phyloP scores from a whole-genome alignment of 2,113 vertebrate genomes.

The Barbus barbus region DNA sequence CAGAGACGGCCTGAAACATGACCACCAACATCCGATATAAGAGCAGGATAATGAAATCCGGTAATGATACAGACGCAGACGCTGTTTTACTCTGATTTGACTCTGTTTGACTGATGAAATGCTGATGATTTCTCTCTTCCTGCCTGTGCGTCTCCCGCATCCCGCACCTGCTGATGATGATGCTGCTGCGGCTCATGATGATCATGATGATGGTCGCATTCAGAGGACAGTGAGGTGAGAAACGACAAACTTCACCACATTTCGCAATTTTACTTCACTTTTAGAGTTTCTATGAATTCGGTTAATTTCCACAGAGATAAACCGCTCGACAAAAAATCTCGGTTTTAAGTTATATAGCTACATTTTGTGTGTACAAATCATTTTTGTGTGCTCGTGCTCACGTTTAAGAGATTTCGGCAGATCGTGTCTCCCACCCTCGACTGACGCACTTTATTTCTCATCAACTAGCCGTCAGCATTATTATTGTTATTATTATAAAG shows the following conservation, averaged over 20 bases:
- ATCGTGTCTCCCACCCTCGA: neutral
- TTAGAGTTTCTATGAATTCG: neutral
- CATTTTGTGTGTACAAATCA: too few species aligned
- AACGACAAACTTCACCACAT: neutral
- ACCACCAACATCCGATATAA: constrained; percentile 89
- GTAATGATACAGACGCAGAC: constrained; percentile 70
- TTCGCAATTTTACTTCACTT: neutral
- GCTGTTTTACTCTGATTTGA: too few species aligned
- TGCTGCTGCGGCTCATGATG: too few species aligned
- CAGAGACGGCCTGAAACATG: constrained; percentile 73
- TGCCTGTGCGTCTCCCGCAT: constrained; percentile 61
- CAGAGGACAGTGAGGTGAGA: constrained; percentile 78
- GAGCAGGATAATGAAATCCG: constrained; percentile 89
- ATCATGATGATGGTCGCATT: constrained; percentile 41
- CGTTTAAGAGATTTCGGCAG: neutral
- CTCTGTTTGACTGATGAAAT: neutral
- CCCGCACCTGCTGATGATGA: constrained; percentile 21
- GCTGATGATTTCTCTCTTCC: constrained; percentile 43
- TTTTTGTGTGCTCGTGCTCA: neutral
- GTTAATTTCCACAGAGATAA: neutral
- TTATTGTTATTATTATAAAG: too few species aligned
- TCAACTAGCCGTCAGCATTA: too few species aligned
- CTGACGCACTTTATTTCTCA: constrained; percentile 14
- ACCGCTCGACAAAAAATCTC: neutral
- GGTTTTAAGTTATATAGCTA: too few species aligned